Conservation (phyloP, 1,140 invertebrate species). For the Psilanteris sp. region DNA sequence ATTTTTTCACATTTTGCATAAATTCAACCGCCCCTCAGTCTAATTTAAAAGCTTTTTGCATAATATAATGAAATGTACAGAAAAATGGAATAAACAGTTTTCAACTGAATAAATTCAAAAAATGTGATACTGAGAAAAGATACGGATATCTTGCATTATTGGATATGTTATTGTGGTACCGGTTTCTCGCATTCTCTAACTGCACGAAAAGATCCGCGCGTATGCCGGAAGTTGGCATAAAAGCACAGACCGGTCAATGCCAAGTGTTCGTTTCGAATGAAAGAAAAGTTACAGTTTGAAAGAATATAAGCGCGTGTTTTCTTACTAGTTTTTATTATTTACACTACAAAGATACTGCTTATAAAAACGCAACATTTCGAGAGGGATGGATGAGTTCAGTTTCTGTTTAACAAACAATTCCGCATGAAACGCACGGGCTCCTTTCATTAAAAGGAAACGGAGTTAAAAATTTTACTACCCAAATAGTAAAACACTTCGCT, state of each 20-base stretch:
- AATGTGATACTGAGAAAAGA: slow-evolving; percentile 41
- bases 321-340: slow-evolving; percentile 33
- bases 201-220: slow-evolving; percentile 40
- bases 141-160: slow-evolving; percentile 67
- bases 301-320: slow-evolving; percentile 33
- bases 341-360: slow-evolving; percentile 16
- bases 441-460: no score
- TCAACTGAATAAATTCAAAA: slow-evolving; percentile 39
- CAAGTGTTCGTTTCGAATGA: slow-evolving; percentile 42
- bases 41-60: slow-evolving; percentile 14
- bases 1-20: no score
- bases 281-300: slow-evolving; percentile 44
- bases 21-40: neutral
- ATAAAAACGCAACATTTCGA: neutral
- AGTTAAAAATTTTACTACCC: no score
- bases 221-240: slow-evolving; percentile 50
- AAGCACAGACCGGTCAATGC: slow-evolving; percentile 43
- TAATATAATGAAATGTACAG: slow-evolving; percentile 24
- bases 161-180: slow-evolving; percentile 56
- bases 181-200: slow-evolving; percentile 60
- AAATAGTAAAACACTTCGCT: no score
- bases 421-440: no score
- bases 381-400: no score
- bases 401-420: no score
- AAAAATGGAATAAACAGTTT: slow-evolving; percentile 44